Base-by-base conservation (phyloP, 2,113 vertebrate species). In the Pygoscelis antarcticus region DNA sequence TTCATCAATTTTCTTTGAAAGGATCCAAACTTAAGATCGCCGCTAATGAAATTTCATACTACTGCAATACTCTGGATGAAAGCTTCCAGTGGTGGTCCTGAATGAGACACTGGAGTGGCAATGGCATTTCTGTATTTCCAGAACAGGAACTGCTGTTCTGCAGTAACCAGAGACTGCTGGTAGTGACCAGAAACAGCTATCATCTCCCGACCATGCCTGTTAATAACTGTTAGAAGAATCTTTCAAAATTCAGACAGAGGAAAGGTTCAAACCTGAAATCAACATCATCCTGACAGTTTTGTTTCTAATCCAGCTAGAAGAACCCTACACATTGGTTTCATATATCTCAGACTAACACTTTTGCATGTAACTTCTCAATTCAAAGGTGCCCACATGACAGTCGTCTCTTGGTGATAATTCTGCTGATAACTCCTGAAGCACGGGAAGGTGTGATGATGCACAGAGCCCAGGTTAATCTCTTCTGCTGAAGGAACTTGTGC, bases 361-460 rank as follows among this genome's bases (percentile, higher is more conserved):
- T 46, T 0, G 0, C 25, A 13, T 4, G 1, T 54, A 22, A 44
- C 30, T 77, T 51, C 12, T 85, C 30, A 38, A 36, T 22, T 22
- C 22, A 36, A 30, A 55, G 34, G 29, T n/a, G 6, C 20, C 15
- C 19, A 29, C 0, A 0, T 26, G 25, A 32, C 10, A 57, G 30
- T 15, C 27, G 8, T 76, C 20, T 34, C 21, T 7, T 20, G 22
- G 7, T 46, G 9, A 16, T 57, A 34, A 29, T 40, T 46, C 36
- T 65, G 20, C 49, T 70, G 19, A 2, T 32, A 49, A 13, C 8
- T 79, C 68, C 71, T 5, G 4, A 26, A 89, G 32, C 17, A 57
- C 0, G 0, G 29, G 12, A 38, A 86, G 52, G 11, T 54, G 29
- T 69, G 32, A 51, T 0, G 5, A 16, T 13, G 5, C 23, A 10